Conservation (phyloP, 1,140 invertebrate genomes). For the Druon quercuslanigerum region DNA sequence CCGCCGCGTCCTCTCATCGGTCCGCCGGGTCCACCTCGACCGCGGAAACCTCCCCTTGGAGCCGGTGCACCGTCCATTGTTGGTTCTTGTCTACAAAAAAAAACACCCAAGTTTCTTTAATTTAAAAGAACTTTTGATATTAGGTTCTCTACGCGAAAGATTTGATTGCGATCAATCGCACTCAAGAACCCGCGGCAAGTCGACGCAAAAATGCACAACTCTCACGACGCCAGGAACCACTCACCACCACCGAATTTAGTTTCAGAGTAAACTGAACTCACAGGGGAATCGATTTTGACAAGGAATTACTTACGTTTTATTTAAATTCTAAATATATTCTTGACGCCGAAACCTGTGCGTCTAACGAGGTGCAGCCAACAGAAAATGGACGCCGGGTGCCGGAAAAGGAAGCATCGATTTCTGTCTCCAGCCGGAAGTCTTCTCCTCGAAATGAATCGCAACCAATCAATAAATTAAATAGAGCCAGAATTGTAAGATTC, state of each 20-base stretch:
- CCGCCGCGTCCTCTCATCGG: constrained; percentile 70
- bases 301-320: constrained; percentile 49
- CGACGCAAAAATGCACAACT: not conserved
- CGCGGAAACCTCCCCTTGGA: constrained; percentile 66
- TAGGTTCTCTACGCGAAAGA: not conserved
- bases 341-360: constrained; percentile 37
- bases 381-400: constrained; percentile 70
- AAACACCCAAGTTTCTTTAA: not conserved
- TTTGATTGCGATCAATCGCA: not conserved
- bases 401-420: constrained; percentile 64
- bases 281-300: not conserved
- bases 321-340: constrained; percentile 34
- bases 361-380: constrained; percentile 40
- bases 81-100: constrained; percentile 33
- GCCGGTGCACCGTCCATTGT: constrained; percentile 67
- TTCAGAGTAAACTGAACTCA: not conserved
- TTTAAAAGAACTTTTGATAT: not conserved
- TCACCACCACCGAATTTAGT: not conserved
- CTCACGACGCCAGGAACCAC: not conserved
- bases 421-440: not conserved
- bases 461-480: not conserved
- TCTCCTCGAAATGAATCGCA: not conserved
- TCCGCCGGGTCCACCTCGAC: constrained; percentile 67
- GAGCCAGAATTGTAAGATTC: not conserved
- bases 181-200: not conserved